phyloP scores from a whole-genome alignment of 2,113 vertebrate species.

The Silurus glanis region DNA sequence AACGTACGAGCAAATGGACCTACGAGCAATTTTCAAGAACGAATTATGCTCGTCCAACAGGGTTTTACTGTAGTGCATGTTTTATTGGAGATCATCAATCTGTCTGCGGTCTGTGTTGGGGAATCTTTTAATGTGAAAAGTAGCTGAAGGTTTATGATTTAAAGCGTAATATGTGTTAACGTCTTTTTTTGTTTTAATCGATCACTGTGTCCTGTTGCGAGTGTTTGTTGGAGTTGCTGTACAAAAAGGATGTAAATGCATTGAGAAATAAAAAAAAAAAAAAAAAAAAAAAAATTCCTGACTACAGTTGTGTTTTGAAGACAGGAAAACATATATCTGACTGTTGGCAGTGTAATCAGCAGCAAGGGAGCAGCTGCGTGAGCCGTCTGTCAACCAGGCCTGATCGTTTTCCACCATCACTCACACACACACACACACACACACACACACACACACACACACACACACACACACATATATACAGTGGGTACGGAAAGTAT shows the following conservation, averaged over 20 bases:
- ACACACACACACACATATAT: not conserved
- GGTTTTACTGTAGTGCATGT: not conserved
- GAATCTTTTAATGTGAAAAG: not conserved
- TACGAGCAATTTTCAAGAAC: no score
- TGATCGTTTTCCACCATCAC: not conserved
- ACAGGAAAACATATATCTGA: not conserved
- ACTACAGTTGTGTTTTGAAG: not conserved
- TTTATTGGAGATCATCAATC: not conserved
- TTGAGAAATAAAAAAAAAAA: not conserved
- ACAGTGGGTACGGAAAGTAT: no score
- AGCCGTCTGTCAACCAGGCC: constrained; percentile 31
- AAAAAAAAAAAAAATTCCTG: not conserved
- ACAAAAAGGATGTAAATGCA: not conserved
- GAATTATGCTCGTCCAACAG: no score
- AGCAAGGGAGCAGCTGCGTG: constrained; percentile 23
- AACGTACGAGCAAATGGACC: no score
- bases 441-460: not conserved
- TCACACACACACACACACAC: not conserved
- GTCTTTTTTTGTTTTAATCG: not conserved
- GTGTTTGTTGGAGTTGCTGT: not conserved
- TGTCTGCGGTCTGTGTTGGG: not conserved
- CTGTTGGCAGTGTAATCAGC: constrained; percentile 23
- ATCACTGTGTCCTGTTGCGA: not conserved
- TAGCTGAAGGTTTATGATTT: not conserved
- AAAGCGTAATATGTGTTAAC: not conserved